Conservation (phyloP, 2,797 vertebrate genomes). For the Fundulus diaphanus region DNA sequence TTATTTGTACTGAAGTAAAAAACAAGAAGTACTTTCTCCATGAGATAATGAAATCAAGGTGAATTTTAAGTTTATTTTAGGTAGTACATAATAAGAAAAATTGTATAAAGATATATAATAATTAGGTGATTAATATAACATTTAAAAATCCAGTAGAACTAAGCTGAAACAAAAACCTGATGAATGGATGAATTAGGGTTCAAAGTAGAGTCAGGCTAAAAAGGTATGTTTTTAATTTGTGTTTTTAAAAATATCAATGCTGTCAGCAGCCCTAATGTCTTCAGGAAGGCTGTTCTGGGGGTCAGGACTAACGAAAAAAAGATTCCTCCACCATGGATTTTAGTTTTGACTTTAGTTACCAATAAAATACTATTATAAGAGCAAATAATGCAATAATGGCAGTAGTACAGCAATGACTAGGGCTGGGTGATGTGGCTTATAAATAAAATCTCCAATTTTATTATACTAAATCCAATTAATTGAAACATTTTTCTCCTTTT, state of each 20-base stretch:
- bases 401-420: background rate
- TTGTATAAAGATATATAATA: background rate
- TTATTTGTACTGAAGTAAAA: background rate
- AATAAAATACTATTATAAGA: background rate
- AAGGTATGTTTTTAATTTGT: background rate
- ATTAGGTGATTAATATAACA: background rate
- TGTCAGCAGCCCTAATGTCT: background rate
- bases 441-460: too few relatives aligned
- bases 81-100: too few relatives aligned
- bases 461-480: too few relatives aligned
- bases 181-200: background rate
- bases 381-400: background rate
- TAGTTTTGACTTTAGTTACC: background rate
- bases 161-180: background rate
- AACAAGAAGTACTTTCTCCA: background rate
- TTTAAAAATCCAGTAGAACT: background rate
- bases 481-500: too few relatives aligned
- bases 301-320: background rate
- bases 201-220: too few relatives aligned
- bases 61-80: background rate
- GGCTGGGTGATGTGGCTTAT: too few relatives aligned
- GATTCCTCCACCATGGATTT: background rate
- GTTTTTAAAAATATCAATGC: background rate
- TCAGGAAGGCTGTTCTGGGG: background rate
- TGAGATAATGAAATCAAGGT: background rate